Evolutionary conservation across 1,140 invertebrate species (phyloP).

Genomic region (Propsilocerus akamusi): DNA sequence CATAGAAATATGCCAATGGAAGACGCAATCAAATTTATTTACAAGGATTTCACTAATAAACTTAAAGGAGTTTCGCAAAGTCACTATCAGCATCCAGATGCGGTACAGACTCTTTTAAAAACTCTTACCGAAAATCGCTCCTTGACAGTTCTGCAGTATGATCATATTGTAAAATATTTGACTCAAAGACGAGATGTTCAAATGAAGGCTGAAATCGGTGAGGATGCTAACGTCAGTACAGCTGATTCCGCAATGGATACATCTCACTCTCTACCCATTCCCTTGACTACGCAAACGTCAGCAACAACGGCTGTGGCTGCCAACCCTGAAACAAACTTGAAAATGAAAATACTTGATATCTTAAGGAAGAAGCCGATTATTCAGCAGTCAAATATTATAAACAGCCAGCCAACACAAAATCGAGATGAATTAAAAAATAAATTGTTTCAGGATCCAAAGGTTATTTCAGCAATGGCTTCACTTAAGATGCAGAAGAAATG

Average conservation of each 20-base stretch:
- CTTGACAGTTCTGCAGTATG: slow-evolving; percentile 63
- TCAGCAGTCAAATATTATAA: not conserved
- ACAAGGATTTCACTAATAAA: slow-evolving; percentile 61
- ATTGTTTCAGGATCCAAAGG: not conserved
- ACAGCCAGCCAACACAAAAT: not conserved
- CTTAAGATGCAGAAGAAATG: not conserved
- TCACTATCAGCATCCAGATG: slow-evolving; percentile 39
- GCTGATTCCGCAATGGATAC: slow-evolving; percentile 23
- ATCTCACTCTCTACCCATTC: no score
- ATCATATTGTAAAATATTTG: slow-evolving; percentile 62
- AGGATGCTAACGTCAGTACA: slow-evolving; percentile 28
- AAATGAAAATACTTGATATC: slow-evolving; percentile 70
- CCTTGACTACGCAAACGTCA: no score
- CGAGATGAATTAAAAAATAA: not conserved
- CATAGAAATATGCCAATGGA: slow-evolving; percentile 91
- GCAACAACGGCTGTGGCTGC: not conserved
- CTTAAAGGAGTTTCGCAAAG: slow-evolving; percentile 31
- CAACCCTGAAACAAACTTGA: slow-evolving; percentile 23
- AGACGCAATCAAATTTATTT: slow-evolving; percentile 62
- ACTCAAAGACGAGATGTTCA: slow-evolving; percentile 53
- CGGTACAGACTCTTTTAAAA: slow-evolving; percentile 56
- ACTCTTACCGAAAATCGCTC: slow-evolving; percentile 60
- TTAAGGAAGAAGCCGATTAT: slow-evolving; percentile 36
- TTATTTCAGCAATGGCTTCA: not conserved
- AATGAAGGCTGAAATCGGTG: slow-evolving; percentile 45